Conservation (phyloP, 2,797 vertebrate species). For the Rhinella marina region DNA sequence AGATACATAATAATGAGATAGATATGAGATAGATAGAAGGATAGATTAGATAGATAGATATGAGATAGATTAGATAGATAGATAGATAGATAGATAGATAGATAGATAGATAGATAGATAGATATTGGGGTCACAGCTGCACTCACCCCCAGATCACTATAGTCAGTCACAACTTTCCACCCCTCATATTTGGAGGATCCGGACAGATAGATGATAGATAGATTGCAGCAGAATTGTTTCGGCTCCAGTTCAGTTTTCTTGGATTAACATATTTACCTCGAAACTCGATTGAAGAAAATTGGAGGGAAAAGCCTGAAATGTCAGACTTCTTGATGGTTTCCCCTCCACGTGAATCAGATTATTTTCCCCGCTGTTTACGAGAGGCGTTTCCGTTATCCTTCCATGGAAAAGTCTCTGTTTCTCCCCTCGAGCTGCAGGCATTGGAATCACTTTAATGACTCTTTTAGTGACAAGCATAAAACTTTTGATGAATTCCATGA, state of each 20-base stretch:
- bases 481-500: conserved; percentile 44
- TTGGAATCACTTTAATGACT: conserved; percentile 35
- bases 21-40: too few relatives aligned
- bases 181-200: neutral
- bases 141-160: too few relatives aligned
- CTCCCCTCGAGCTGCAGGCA: conserved; percentile 10
- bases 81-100: too few relatives aligned
- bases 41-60: too few relatives aligned
- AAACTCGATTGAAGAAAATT: neutral
- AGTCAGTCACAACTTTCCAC: neutral
- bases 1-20: too few relatives aligned
- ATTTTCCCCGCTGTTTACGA: neutral
- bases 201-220: too few relatives aligned
- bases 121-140: too few relatives aligned
- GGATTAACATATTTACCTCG: neutral
- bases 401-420: neutral
- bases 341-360: conserved; percentile 6
- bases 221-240: too few relatives aligned
- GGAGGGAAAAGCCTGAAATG: neutral
- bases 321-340: neutral
- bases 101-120: too few relatives aligned
- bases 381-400: neutral
- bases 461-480: conserved; percentile 43
- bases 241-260: neutral
- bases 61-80: too few relatives aligned